A percentile compares a stretch with the other conserved stretches of the same genome.
phyloP scores from a whole-genome alignment of 1,140 invertebrate species.

The Camponotus vicinus region DNA sequence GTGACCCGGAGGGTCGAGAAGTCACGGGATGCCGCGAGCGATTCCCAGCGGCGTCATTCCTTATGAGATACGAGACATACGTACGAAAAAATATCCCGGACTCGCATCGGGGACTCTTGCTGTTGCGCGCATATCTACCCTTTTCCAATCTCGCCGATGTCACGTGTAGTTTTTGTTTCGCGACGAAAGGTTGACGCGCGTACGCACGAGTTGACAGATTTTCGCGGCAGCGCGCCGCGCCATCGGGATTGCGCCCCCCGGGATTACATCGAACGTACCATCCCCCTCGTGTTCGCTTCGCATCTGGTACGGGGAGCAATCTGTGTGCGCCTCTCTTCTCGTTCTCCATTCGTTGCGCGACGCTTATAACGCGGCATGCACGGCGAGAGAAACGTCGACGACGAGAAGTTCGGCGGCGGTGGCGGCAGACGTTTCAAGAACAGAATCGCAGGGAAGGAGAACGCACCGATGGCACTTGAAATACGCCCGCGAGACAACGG shows the following conservation, averaged over 20 bases:
- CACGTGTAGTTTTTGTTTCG: slow-evolving; percentile 52
- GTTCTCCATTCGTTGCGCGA: slow-evolving; percentile 14
- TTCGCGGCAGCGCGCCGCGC: slow-evolving; percentile 3
- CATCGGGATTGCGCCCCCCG: slow-evolving; percentile 42
- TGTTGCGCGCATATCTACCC: neutral
- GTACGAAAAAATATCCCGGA: slow-evolving; percentile 20
- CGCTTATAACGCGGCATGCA: slow-evolving; percentile 40
- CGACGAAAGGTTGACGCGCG: slow-evolving; percentile 46
- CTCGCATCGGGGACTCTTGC: neutral
- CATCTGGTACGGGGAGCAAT: slow-evolving; percentile 27
- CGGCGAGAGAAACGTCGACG: slow-evolving; percentile 48
- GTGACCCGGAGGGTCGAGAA: neutral
- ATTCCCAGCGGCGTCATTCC: slow-evolving; percentile 33
- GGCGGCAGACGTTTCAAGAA: slow-evolving; percentile 43
- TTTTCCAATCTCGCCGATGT: slow-evolving; percentile 56
- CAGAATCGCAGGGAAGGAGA: slow-evolving; percentile 18
- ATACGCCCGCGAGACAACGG: slow-evolving; percentile 70
- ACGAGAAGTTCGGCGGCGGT: slow-evolving; percentile 63
- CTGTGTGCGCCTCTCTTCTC: slow-evolving; percentile 15
- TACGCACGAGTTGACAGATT: slow-evolving; percentile 49
- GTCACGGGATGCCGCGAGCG: neutral
- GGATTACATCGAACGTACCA: slow-evolving; percentile 63
- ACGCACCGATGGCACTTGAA: slow-evolving; percentile 61
- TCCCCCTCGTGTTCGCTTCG: slow-evolving; percentile 21
- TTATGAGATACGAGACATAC: slow-evolving; percentile 24